Evolutionary conservation across 2,797 vertebrate species (phyloP).

Genomic region (Chrosomus eos): DNA sequence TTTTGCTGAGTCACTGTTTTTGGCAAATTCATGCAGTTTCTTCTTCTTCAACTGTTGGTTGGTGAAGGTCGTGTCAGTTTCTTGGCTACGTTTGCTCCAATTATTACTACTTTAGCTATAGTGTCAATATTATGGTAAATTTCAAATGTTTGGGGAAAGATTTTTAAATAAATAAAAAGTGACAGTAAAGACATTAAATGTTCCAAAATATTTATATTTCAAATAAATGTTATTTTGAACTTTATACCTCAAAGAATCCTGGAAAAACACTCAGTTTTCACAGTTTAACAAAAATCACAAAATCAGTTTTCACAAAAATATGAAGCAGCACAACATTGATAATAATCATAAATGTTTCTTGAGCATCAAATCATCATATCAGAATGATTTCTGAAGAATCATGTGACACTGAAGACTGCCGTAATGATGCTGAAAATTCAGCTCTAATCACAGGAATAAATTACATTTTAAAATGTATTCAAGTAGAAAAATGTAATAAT

Average conservation of each 20-base stretch:
- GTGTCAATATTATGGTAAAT: not conserved
- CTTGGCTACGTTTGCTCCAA: not conserved
- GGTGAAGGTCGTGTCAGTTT: not conserved
- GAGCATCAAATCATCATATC: not conserved
- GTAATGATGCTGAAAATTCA: not conserved
- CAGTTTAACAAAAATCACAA: too few relatives aligned
- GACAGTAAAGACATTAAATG: not conserved
- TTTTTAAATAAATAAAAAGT: not conserved
- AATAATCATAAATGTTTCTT: not conserved
- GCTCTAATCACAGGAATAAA: not conserved
- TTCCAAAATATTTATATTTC: not conserved
- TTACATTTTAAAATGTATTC: not conserved
- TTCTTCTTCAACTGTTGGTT: not conserved
- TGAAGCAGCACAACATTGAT: not conserved
- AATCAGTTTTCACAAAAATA: not conserved
- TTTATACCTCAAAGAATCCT: too few relatives aligned
- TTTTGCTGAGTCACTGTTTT: constrained; percentile 6
- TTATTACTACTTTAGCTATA: not conserved
- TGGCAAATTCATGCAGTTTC: not conserved
- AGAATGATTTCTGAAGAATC: not conserved
- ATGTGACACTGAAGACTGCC: too few relatives aligned
- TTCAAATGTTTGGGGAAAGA: not conserved
- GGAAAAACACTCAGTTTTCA: too few relatives aligned
- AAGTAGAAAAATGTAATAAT: too few relatives aligned
- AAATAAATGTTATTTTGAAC: too few relatives aligned